Evolutionary conservation across 2,797 vertebrate genomes (phyloP).

Genomic region (Hipposideros larvatus): DNA sequence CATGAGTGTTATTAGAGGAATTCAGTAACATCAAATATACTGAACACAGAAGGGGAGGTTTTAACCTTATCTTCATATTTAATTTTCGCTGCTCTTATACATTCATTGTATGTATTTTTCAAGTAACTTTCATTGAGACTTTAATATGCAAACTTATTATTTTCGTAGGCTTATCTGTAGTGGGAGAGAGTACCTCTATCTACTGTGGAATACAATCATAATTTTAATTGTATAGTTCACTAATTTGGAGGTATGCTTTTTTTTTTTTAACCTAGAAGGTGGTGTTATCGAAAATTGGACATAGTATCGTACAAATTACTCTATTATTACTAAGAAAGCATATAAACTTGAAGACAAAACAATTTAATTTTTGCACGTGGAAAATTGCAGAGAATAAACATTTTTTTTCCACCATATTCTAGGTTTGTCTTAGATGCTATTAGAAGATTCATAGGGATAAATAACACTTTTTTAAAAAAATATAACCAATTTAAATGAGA

Average conservation of each 20-base stretch:
- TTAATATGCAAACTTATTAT: neutral
- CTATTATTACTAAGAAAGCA: neutral
- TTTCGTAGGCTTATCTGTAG: neutral
- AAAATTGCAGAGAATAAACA: neutral
- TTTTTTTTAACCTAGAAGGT: neutral
- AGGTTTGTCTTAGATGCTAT: neutral
- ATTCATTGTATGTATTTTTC: neutral
- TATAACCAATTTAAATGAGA: conserved; percentile 27
- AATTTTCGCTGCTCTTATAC: neutral
- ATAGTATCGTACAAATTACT: neutral
- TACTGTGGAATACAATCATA: neutral
- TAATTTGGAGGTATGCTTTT: neutral
- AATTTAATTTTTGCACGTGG: neutral
- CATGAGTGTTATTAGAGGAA: neutral
- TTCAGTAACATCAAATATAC: neutral
- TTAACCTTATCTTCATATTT: neutral
- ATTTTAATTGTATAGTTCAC: conserved; percentile 15
- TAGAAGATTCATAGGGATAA: neutral
- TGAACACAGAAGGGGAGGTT: neutral
- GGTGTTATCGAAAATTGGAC: neutral
- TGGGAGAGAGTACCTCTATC: neutral
- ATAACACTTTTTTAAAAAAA: neutral
- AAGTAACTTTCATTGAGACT: neutral
- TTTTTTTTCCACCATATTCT: neutral
- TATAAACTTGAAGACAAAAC: neutral